Base-by-base conservation (phyloP, 2,888 invertebrate genomes). In the Heliconius erato region DNA sequence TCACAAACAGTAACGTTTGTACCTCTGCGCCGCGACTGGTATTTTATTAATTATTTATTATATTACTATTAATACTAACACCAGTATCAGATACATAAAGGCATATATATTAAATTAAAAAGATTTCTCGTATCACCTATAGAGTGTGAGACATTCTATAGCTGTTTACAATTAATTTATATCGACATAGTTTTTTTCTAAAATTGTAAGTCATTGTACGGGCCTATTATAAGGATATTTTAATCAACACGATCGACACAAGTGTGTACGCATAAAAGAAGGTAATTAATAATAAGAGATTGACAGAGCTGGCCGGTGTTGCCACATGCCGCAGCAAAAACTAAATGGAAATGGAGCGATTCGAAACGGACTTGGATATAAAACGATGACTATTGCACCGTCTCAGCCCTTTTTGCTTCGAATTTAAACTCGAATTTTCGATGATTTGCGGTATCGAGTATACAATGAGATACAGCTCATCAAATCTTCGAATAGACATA, bases 241-340 rank as follows among this genome's bases (percentile, higher is more conserved):
- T 95, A 95, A 95, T 96, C 95, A 95, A 95, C 91, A 85, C 92
- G 91, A 94, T 94, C 94, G 91, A 94, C 94, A 93, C 92, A 91
- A 92, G 91, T 91, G 92, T 91, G 89, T 92, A 88, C 89, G 90
- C 89, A 95, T 94, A 94, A 95, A 94, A 88, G 94, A 94, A 95
- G 93, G 91, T 96, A 95, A 96, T 96, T 96, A 96, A 95, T 96
- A 96, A 94, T 92, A 92, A 91, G 90, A 93, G 91, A 91, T 91
- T 90, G 92, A 91, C 89, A 88, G 90, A 89, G 88, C 89, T 88
- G 87, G 89, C 87, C 89, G 86, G 86, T 88, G 90, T 90, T 91
- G 93, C 94, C 95, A 94, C 94, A 95, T 95, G 95, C 93, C 90
- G 93, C 89, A 91, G 91, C 92, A 95, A 95, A 96, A 95, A 95